Conservation (phyloP, 2,113 vertebrate genomes). For the Eurystomus gularis region DNA sequence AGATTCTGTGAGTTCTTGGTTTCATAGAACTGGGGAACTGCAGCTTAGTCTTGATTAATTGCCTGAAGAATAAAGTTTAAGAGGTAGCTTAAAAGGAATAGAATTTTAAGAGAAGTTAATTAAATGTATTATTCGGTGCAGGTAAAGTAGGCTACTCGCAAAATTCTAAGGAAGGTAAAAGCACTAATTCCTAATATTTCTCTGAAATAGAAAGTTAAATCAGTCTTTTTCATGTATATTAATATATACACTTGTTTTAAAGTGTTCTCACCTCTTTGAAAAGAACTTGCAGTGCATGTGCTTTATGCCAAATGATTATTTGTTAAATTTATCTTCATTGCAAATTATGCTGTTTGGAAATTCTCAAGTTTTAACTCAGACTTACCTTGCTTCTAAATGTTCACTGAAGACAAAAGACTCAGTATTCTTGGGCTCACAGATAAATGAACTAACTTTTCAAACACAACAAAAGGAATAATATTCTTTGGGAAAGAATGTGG, state of each 20-base stretch:
- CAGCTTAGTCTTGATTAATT: neutral
- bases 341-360: neutral
- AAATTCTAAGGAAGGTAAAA: neutral
- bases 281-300: neutral
- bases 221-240: neutral
- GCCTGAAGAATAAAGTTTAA: neutral
- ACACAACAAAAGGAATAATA: neutral
- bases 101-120: neutral
- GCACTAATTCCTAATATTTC: neutral
- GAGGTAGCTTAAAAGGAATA: neutral
- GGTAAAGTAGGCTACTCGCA: neutral
- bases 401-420: neutral
- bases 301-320: neutral
- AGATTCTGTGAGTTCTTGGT: neutral
- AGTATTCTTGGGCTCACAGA: neutral
- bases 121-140: fast-evolving
- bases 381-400: neutral
- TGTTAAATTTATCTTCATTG: neutral
- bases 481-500: neutral
- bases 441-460: neutral
- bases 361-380: neutral
- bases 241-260: neutral
- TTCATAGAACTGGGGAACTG: fast-evolving
- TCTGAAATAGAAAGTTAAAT: neutral
- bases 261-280: neutral